phyloP scores from a whole-genome alignment of 2,888 invertebrate species.

The Ormyrus pomaceus region DNA sequence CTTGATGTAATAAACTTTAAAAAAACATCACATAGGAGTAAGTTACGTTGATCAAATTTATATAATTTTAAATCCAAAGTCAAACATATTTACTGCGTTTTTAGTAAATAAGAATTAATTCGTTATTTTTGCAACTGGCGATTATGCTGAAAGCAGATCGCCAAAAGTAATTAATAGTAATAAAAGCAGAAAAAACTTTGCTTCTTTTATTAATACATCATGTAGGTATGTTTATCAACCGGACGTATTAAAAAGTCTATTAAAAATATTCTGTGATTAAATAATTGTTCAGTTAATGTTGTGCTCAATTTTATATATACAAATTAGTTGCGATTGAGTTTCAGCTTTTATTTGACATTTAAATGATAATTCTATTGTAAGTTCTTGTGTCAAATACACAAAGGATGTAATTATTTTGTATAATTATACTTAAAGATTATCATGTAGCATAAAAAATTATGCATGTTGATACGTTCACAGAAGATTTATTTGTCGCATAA shows the following conservation, averaged over 20 bases:
- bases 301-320: constrained; percentile 61
- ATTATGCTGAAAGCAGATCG: not conserved
- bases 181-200: not conserved
- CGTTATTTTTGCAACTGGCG: constrained; percentile 11
- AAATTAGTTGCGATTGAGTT: constrained; percentile 50
- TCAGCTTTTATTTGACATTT: constrained; percentile 56
- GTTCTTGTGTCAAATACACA: constrained; percentile 10
- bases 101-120: constrained; percentile 41
- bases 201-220: constrained; percentile 43
- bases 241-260: constrained; percentile 38
- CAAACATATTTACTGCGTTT: constrained; percentile 36
- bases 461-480: constrained; percentile 5
- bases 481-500: constrained; percentile 25
- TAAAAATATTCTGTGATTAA: constrained; percentile 65
- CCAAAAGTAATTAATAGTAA: constrained; percentile 16
- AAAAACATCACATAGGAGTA: constrained; percentile 24
- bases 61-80: constrained; percentile 53
- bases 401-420: constrained; percentile 39
- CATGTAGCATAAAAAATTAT: constrained; percentile 5
- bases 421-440: constrained; percentile 27
- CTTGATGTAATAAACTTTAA: constrained; percentile 3
- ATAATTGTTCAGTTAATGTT: constrained; percentile 66
- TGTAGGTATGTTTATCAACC: constrained; percentile 27
- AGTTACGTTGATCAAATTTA: constrained; percentile 32
- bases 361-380: constrained; percentile 28